Percentiles rank a stretch among this genome's conserved stretches.
These are phyloP conservation scores for Nemotelus pantherinus DNA, from an alignment of 2,888 invertebrate genomes.

Conservation along the genomic window DNA sequence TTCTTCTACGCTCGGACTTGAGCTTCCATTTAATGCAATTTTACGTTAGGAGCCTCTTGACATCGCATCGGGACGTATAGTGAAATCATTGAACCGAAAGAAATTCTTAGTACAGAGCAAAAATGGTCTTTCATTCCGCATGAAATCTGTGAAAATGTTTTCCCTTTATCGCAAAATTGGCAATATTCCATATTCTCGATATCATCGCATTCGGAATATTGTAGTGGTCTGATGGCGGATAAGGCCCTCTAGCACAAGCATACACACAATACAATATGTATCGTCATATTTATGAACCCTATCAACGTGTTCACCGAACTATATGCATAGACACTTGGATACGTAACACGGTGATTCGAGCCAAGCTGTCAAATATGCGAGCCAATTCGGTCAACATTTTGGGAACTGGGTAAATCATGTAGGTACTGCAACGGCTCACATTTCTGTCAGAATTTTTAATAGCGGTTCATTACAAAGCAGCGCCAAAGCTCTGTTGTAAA, in stretches of 20 bases:
- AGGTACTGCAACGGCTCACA: constrained; percentile 14
- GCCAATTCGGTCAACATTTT: constrained; percentile 14
- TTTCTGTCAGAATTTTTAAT: constrained; percentile 18
- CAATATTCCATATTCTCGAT: constrained; percentile 27
- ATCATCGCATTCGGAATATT: background rate
- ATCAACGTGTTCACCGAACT: background rate
- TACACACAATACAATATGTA: background rate
- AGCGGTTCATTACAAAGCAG: constrained; percentile 14
- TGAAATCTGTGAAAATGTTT: constrained; percentile 6
- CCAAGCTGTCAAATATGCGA: constrained; percentile 1
- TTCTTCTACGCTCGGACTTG: too few species aligned
- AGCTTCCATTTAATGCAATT: too few species aligned
- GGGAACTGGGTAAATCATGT: constrained; percentile 18
- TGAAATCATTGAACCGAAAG: background rate
- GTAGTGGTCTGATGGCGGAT: background rate
- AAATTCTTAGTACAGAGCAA: background rate
- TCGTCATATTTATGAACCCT: background rate
- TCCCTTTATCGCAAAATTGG: constrained; percentile 13
- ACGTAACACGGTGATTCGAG: background rate
- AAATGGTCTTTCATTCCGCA: background rate
- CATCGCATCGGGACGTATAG: background rate
- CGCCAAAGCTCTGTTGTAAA: background rate
- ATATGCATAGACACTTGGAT: background rate
- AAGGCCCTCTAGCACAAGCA: background rate
- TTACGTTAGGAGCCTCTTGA: background rate